A percentile compares a stretch with the other conserved stretches of the same genome.
Evolutionary conservation across 2,113 vertebrate species (phyloP).

Genomic region (Saguinus midas): DNA sequence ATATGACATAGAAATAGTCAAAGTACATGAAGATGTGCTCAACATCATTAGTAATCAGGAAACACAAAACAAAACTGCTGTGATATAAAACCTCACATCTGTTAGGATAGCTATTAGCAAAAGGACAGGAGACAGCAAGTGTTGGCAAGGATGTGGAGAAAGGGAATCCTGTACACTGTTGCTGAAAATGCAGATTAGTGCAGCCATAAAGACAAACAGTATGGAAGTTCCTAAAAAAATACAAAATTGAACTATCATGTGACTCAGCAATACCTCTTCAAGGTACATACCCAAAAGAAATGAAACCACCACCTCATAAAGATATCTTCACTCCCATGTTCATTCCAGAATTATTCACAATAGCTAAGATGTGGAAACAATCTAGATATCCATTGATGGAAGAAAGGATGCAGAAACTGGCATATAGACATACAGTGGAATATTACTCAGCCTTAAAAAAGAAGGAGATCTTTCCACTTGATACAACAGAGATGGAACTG

Average conservation of each 20-base stretch:
- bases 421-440: background rate
- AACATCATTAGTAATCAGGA: background rate
- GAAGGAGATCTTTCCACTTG: background rate
- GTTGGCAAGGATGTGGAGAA: background rate
- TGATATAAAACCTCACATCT: background rate
- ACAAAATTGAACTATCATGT: background rate
- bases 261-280: background rate
- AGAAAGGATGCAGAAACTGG: background rate
- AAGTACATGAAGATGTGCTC: background rate
- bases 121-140: background rate
- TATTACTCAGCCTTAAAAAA: background rate
- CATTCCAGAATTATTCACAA: background rate
- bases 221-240: background rate
- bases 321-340: background rate
- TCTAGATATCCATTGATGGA: background rate
- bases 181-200: background rate
- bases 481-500: background rate
- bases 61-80: background rate
- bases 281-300: background rate
- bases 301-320: background rate
- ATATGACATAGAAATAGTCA: background rate
- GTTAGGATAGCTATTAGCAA: background rate
- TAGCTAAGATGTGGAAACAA: background rate
- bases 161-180: background rate
- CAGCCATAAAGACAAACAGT: background rate